Evolutionary conservation across 2,888 invertebrate species (phyloP).

Genomic region (Hyalella azteca): DNA sequence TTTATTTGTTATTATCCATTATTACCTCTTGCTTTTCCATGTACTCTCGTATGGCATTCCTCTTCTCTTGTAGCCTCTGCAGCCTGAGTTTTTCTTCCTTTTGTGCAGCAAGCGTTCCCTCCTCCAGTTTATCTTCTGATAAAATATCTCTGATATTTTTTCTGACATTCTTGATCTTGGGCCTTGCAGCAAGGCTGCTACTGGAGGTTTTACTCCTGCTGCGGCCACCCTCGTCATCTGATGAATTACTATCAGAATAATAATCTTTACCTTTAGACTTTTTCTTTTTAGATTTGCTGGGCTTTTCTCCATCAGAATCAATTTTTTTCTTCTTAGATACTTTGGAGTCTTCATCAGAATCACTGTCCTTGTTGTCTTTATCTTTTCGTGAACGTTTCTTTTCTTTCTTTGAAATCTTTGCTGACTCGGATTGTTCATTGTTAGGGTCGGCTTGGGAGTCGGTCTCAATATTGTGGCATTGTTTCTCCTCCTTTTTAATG

Average conservation of each 20-base stretch:
- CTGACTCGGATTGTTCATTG: neutral
- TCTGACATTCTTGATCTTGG: slow-evolving; percentile 62
- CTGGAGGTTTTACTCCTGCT: slow-evolving; percentile 6
- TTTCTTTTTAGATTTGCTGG: neutral
- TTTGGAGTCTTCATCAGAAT: neutral
- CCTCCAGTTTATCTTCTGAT: slow-evolving; percentile 90
- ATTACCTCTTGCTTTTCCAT: slow-evolving; percentile 68
- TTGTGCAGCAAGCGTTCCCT: slow-evolving; percentile 89
- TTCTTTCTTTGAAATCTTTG: neutral
- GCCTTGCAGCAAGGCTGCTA: slow-evolving; percentile 46
- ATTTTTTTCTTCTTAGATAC: slow-evolving; percentile 18
- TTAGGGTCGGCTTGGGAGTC: neutral
- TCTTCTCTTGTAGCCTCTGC: slow-evolving; percentile 50
- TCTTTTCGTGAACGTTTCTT: slow-evolving; percentile 4
- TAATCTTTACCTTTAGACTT: slow-evolving; percentile 16
- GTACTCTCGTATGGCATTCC: slow-evolving; percentile 67
- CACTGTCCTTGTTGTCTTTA: neutral
- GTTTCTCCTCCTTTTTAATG: slow-evolving; percentile 18
- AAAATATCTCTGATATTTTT: slow-evolving; percentile 91
- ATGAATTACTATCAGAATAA: slow-evolving; percentile 31
- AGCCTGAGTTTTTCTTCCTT: slow-evolving; percentile 60
- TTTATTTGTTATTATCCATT: no score
- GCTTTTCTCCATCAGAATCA: neutral
- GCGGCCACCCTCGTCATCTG: slow-evolving; percentile 14
- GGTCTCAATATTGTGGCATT: neutral